Percentiles rank a stretch among this genome's conserved stretches.
These are phyloP conservation scores for Recurvirostra avosetta DNA, from an alignment of 2,113 vertebrate species.

Conservation along the genomic window DNA sequence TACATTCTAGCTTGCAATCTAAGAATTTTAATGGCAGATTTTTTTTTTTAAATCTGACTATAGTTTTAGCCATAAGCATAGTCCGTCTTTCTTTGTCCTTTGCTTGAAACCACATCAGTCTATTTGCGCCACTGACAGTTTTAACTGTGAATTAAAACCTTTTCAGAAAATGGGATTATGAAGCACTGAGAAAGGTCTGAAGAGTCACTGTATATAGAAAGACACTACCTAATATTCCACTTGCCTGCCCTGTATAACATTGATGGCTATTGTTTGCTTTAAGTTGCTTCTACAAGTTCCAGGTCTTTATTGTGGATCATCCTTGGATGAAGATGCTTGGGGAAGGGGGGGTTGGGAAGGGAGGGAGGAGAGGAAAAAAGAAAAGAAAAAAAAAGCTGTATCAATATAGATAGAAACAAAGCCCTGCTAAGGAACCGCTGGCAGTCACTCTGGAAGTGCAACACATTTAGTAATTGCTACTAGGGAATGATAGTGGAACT, in stretches of 20 bases:
- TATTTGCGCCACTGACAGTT: neutral
- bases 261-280: neutral
- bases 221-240: neutral
- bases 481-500: neutral
- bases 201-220: neutral
- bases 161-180: neutral
- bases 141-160: neutral
- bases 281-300: neutral
- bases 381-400: no score
- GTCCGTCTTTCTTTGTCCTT: neutral
- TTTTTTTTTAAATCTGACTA: neutral
- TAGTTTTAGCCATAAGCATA: neutral
- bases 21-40: neutral
- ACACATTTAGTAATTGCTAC: neutral
- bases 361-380: no score
- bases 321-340: neutral
- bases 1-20: neutral
- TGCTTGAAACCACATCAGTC: neutral
- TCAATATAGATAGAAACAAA: neutral
- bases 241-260: neutral
- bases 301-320: neutral
- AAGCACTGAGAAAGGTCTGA: neutral
- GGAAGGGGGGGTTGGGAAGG: fast-evolving
- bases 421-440: neutral
- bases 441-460: neutral